A percentile compares a stretch with the other conserved stretches of the same genome.
Evolutionary conservation across 1,140 invertebrate genomes (phyloP).

Genomic region (Zeugodacus cucurbitae): DNA sequence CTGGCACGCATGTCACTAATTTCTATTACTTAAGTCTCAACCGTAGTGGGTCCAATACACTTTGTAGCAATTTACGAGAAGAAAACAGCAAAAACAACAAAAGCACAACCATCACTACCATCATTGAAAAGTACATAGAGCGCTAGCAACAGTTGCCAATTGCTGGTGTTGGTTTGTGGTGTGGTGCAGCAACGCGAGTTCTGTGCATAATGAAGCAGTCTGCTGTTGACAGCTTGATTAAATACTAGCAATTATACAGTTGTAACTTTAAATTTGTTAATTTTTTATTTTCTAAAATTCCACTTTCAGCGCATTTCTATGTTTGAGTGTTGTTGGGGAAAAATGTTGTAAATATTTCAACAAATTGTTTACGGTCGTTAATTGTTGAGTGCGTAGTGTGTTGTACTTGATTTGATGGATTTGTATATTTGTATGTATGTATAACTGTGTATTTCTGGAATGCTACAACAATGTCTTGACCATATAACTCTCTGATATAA

Average conservation of each 20-base stretch:
- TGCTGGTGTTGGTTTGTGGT: neutral
- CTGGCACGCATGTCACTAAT: constrained; percentile 37
- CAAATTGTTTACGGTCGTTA: neutral
- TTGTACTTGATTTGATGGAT: neutral
- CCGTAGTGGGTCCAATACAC: neutral
- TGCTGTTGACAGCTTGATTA: constrained; percentile 18
- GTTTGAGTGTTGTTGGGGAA: neutral
- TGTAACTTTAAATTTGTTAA: constrained; percentile 26
- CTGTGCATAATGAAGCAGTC: constrained; percentile 1
- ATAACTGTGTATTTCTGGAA: too few relatives aligned
- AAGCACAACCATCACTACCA: neutral
- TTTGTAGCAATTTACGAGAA: neutral
- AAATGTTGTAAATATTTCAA: neutral
- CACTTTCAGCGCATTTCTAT: neutral
- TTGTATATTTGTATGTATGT: too few relatives aligned
- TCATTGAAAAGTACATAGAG: neutral
- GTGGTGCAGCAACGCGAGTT: neutral
- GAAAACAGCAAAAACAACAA: neutral
- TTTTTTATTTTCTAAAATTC: neutral
- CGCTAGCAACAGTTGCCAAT: neutral
- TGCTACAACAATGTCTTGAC: too few relatives aligned
- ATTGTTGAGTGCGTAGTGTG: neutral
- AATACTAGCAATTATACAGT: neutral
- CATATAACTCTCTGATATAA: too few relatives aligned
- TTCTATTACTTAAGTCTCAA: constrained; percentile 10